These are phyloP conservation scores for Microcaecilia unicolor DNA, from an alignment of 2,797 vertebrate species.

Conservation along the genomic window DNA sequence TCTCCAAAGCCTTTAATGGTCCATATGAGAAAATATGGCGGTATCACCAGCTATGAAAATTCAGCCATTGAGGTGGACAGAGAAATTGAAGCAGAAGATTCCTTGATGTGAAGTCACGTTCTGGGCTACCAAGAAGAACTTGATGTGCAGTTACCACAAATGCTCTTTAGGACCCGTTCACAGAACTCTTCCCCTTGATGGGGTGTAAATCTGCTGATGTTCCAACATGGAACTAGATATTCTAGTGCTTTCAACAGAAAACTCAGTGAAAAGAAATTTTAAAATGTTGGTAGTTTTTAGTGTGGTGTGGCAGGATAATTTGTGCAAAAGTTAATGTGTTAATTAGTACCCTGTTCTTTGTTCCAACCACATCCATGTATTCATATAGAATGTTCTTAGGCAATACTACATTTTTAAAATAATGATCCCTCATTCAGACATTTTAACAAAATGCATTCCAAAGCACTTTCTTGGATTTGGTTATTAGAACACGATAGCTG, in stretches of 20 bases:
- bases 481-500: too few species aligned
- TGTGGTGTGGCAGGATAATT: too few species aligned
- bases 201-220: not conserved
- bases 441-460: too few species aligned
- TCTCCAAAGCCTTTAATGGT: conserved; percentile 66
- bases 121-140: fast-evolving
- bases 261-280: too few species aligned
- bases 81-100: conserved; percentile 60
- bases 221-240: not conserved
- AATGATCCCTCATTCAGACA: too few species aligned
- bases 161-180: conserved; percentile 2
- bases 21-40: conserved; percentile 63
- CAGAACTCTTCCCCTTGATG: not conserved
- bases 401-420: too few species aligned
- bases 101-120: conserved; percentile 47
- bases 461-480: too few species aligned
- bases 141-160: conserved; percentile 11
- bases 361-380: too few species aligned
- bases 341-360: too few species aligned
- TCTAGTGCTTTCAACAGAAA: not conserved
- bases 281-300: too few species aligned
- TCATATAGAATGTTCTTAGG: too few species aligned
- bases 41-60: conserved; percentile 68
- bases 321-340: too few species aligned
- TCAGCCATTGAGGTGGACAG: conserved; percentile 59